Evolutionary conservation across 2,797 vertebrate genomes (phyloP).

Genomic region (Neopelma chrysocephalum): DNA sequence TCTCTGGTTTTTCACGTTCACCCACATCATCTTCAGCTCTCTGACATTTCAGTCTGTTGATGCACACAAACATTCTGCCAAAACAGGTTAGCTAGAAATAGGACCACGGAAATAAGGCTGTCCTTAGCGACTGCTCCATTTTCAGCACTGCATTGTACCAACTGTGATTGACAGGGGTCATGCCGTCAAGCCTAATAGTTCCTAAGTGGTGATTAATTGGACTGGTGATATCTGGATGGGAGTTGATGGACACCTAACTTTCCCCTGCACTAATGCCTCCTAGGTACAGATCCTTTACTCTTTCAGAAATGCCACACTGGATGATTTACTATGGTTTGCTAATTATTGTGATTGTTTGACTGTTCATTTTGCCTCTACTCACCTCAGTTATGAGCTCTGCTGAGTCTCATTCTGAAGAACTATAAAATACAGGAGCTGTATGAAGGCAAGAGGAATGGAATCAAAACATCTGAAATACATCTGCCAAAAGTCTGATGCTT

Average conservation of each 20-base stretch:
- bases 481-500: not conserved
- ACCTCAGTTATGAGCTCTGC: not conserved
- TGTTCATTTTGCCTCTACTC: not conserved
- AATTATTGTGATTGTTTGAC: not conserved
- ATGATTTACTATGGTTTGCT: not conserved
- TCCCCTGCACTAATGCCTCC: not conserved
- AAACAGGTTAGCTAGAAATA: constrained; percentile 46
- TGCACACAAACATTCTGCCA: constrained; percentile 36
- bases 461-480: not conserved
- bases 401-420: not conserved
- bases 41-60: constrained; percentile 55
- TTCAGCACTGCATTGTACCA: not conserved
- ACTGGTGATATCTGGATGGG: not conserved
- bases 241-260: not conserved
- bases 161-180: constrained; percentile 28
- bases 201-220: not conserved
- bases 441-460: not conserved
- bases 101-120: constrained; percentile 6
- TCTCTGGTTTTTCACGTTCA: constrained; percentile 9
- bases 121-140: constrained; percentile 48
- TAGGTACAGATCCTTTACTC: not conserved
- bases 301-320: not conserved
- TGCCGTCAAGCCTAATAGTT: not conserved
- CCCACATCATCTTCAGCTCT: constrained; percentile 18
- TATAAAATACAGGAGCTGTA: not conserved